A percentile compares a stretch with the other conserved stretches of the same genome.
phyloP scores from a whole-genome alignment of 2,888 invertebrate species.

The Folsomia candida region DNA sequence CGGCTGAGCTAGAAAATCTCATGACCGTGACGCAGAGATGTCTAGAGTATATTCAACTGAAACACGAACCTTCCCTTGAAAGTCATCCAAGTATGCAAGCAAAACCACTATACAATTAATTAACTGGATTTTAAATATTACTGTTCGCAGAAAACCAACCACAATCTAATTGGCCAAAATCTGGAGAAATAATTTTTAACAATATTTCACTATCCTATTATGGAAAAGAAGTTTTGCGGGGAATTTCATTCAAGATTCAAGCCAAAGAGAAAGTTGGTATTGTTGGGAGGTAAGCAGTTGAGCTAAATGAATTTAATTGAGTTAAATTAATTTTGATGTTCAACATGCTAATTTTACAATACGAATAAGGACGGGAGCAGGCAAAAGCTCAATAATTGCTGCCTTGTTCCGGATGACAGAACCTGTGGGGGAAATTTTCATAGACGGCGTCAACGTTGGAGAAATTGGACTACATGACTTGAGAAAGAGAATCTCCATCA shows the following conservation, averaged over 20 bases:
- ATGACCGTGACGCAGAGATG: constrained; percentile 59
- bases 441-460: constrained; percentile 68
- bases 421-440: constrained; percentile 75
- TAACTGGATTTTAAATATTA: too few species aligned
- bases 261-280: constrained; percentile 50
- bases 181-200: constrained; percentile 52
- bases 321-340: too few species aligned
- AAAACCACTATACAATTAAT: not conserved
- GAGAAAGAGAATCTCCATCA: constrained; percentile 79
- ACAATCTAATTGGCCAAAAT: constrained; percentile 55
- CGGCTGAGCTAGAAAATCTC: constrained; percentile 68
- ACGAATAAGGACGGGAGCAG: constrained; percentile 59
- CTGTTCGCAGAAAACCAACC: constrained; percentile 51
- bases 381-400: constrained; percentile 85
- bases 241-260: constrained; percentile 54
- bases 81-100: not conserved
- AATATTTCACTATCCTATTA: constrained; percentile 54
- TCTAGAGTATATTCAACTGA: constrained; percentile 42
- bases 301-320: too few species aligned
- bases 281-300: constrained; percentile 52
- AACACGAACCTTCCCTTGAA: constrained; percentile 67
- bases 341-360: not conserved
- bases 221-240: constrained; percentile 54
- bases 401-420: constrained; percentile 87
- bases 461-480: constrained; percentile 64